Base-by-base conservation (phyloP, 1,140 invertebrate genomes). In the Megalopta genalis region DNA sequence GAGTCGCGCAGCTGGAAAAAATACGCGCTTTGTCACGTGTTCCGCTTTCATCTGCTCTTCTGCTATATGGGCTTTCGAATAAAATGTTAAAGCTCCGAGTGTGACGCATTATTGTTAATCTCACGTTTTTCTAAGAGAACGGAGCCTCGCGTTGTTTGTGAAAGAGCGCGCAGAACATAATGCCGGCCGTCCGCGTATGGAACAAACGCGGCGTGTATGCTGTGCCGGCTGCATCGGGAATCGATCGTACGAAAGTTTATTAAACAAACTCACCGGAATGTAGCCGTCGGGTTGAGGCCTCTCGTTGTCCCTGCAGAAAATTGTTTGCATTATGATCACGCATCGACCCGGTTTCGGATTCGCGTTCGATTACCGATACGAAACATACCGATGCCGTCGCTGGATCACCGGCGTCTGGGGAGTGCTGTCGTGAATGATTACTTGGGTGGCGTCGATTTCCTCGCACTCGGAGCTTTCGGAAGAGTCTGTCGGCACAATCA, bases 391-490 rank as follows among this genome's bases (percentile, higher is more conserved):
- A 69, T 88, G 87, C 78, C 90, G 87, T 71, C 91, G 95, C 89
- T 95, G 95, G 85, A 96, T 95, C 74, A 95, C 94, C 52, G 95
- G 94, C 83, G 94, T 93, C 88, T 96, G 94, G 23, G 95, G 93
- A 1, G 95, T 96, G 87, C 95, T 96, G 86, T 97, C 96, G 87
- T 97, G 96, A 82, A 97, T 96, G 85, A 95, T 95, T 76, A 97
- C 96, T 93, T 96, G 95, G 60, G 94, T 94, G 14, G 95, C 94
- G 83, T 95, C 94, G 80, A 96, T 94, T 90, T 95, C 95, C 86
- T 95, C 94, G 86, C 94, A 95, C 77, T 95, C 94, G n/a, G 85
- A 88, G 81, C 82, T 89, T n/a, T 86, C 83, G 23, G 81, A 80
- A 27, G 72, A 80, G 62, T 89, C 91, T 92, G 83, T 8, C 86